phyloP scores from a whole-genome alignment of 2,797 vertebrate genomes.

The Periparus ater region DNA sequence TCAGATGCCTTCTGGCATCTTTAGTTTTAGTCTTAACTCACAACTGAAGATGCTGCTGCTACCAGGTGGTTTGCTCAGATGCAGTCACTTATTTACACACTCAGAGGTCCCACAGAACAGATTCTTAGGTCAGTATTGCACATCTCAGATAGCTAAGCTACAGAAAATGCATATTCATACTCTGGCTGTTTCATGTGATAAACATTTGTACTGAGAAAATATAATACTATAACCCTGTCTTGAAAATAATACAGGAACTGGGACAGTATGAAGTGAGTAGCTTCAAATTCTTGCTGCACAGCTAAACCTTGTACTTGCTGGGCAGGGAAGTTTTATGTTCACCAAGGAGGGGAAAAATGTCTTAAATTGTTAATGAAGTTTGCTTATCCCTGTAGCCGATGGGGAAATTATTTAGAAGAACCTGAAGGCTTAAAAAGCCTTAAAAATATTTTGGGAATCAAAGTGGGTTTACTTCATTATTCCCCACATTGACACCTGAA shows the following conservation, averaged over 20 bases:
- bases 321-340: neutral
- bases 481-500: neutral
- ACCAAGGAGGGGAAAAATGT: neutral
- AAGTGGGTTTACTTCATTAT: neutral
- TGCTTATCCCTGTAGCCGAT: neutral
- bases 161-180: neutral
- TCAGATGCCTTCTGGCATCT: neutral
- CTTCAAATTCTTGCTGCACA: neutral
- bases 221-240: too few relatives aligned
- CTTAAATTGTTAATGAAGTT: neutral
- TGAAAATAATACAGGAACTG: neutral
- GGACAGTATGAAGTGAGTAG: neutral
- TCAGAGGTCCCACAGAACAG: neutral
- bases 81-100: fast-evolving
- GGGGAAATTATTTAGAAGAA: neutral
- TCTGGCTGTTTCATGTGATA: neutral
- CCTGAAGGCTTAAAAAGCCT: neutral
- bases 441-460: neutral
- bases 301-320: neutral
- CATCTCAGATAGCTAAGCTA: neutral
- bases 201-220: neutral
- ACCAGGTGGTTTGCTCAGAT: neutral
- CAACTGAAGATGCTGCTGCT: neutral
- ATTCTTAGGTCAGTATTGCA: neutral
- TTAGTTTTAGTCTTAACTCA: neutral